phyloP scores from a whole-genome alignment of 2,113 vertebrate species.

The Aleadryas rufinucha region DNA sequence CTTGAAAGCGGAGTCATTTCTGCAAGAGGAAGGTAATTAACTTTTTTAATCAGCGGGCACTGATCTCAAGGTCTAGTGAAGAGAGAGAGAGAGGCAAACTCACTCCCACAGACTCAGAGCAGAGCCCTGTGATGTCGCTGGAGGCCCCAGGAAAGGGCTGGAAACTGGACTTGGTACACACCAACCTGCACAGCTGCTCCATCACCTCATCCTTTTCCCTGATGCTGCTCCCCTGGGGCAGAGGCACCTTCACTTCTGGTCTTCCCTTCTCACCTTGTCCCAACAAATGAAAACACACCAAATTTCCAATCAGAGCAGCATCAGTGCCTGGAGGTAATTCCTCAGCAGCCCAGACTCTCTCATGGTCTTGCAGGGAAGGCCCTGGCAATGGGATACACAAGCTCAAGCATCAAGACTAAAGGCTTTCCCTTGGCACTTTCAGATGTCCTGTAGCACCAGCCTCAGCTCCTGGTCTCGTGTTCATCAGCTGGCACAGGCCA shows the following conservation, averaged over 20 bases:
- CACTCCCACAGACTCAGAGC: neutral
- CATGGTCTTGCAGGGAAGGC: neutral
- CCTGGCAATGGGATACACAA: neutral
- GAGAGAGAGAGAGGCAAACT: neutral
- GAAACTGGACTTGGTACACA: too few relatives aligned
- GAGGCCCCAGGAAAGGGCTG: neutral
- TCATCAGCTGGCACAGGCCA: neutral
- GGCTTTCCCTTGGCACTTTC: neutral
- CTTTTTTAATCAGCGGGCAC: slow-evolving; percentile 2
- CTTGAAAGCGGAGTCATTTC: neutral
- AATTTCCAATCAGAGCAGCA: neutral
- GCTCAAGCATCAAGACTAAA: neutral
- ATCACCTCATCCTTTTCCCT: neutral
- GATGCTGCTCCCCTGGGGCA: neutral
- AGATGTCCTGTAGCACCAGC: neutral
- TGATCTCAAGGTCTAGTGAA: neutral
- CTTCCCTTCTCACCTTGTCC: neutral
- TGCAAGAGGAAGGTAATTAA: slow-evolving; percentile 20
- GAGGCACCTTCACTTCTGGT: neutral
- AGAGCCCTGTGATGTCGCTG: accelerated
- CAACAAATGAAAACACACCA: neutral
- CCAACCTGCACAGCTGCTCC: neutral
- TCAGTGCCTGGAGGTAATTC: neutral
- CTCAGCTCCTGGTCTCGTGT: neutral
- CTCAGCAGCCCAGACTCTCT: neutral